Conservation (phyloP, 2,888 invertebrate species). For the Masnerella sp. region DNA sequence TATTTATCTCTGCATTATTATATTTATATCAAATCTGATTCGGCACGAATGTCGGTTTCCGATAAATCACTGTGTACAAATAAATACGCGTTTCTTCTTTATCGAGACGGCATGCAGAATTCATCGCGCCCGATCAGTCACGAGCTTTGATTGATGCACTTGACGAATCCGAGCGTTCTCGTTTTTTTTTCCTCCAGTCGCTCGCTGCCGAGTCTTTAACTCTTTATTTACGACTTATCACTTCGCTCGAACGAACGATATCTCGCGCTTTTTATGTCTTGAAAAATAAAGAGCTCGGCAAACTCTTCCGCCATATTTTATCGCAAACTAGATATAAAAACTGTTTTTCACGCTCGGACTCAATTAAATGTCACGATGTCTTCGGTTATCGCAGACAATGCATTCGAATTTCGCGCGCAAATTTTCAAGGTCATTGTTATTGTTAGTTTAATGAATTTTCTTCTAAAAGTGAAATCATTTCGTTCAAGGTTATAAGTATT, state of each 20-base stretch:
- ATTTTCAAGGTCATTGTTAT: neutral
- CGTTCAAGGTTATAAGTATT: too few species aligned
- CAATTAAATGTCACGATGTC: neutral
- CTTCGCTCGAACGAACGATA: slow-evolving; percentile 19
- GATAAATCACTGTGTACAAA: slow-evolving; percentile 27
- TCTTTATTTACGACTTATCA: slow-evolving; percentile 49
- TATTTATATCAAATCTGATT: slow-evolving; percentile 46
- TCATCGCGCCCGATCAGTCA: slow-evolving; percentile 50
- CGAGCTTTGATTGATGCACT: slow-evolving; percentile 57
- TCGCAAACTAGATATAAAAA: slow-evolving; percentile 20
- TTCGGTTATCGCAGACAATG: neutral
- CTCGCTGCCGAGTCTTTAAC: slow-evolving; percentile 27
- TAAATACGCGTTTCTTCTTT: slow-evolving; percentile 28
- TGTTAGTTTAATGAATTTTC: too few species aligned
- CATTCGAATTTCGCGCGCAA: neutral
- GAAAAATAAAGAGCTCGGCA: slow-evolving; percentile 27
- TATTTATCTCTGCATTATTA: slow-evolving; percentile 29
- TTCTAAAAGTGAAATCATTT: too few species aligned
- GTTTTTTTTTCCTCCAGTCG: slow-evolving; percentile 20
- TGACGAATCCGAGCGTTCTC: slow-evolving; percentile 44
- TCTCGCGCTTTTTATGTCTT: slow-evolving; percentile 27
- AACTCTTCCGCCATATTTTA: slow-evolving; percentile 41
- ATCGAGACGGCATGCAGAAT: slow-evolving; percentile 33
- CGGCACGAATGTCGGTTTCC: slow-evolving; percentile 43
- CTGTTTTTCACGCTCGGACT: slow-evolving; percentile 3